A percentile compares a stretch with the other conserved stretches of the same genome.
Evolutionary conservation across 2,113 vertebrate species (phyloP).

Genomic region (zebrafish (Danio rerio)): GRCz12tu NC_133196.1:30446001-30446500

Average conservation of each 20-base stretch:
- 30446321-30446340: background rate
- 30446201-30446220: background rate
- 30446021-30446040: constrained; percentile 84
- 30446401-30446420: constrained; percentile 71
- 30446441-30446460: constrained; percentile 70
- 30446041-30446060: constrained; percentile 83
- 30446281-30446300: no score
- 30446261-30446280: background rate
- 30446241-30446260: background rate
- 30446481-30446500: constrained; percentile 66
- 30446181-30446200: background rate
- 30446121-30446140: background rate
- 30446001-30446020: constrained; percentile 82
- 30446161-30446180: constrained; percentile 1
- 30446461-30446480: constrained; percentile 79
- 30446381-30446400: constrained; percentile 37
- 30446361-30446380: constrained; percentile 3
- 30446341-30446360: background rate
- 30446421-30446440: constrained; percentile 73
- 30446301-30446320: no score
- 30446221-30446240: background rate
- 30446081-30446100: background rate
- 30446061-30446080: background rate
- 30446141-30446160: background rate
- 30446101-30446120: background rate